These are phyloP conservation scores for Germaria angustata DNA, from an alignment of 2,888 invertebrate species.

Conservation along the genomic window DNA sequence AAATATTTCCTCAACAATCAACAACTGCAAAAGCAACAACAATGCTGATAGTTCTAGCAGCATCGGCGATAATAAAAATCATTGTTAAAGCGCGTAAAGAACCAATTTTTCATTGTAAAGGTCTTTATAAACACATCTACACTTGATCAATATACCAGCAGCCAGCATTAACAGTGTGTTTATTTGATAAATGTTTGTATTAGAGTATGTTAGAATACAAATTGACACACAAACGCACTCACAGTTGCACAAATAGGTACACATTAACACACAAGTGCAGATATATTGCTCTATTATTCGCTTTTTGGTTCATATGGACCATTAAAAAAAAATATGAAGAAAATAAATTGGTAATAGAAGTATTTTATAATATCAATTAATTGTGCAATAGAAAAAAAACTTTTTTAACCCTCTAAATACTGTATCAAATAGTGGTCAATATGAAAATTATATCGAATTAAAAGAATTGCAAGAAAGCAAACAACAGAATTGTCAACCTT, in stretches of 20 bases:
- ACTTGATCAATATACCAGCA: slow-evolving; percentile 13
- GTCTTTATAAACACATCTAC: slow-evolving; percentile 50
- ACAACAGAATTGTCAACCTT: no score
- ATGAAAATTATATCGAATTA: no score
- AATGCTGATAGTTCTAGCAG: slow-evolving; percentile 68
- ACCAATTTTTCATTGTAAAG: slow-evolving; percentile 58
- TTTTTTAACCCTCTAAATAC: neutral
- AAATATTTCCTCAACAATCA: slow-evolving; percentile 79
- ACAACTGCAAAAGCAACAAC: slow-evolving; percentile 68
- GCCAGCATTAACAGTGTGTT: neutral
- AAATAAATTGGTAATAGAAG: slow-evolving; percentile 10
- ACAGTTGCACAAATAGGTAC: neutral
- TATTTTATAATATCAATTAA: slow-evolving; percentile 26
- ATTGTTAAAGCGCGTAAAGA: slow-evolving; percentile 70
- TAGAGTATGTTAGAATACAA: neutral
- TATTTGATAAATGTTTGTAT: slow-evolving; percentile 30
- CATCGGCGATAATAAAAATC: slow-evolving; percentile 71
- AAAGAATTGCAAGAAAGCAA: no score
- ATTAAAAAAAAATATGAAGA: neutral
- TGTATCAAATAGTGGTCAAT: no score
- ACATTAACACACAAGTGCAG: no score
- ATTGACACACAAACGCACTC: neutral
- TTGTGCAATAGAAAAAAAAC: neutral
- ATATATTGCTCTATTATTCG: no score
- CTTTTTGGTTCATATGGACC: no score